Base-by-base conservation (phyloP, 2,888 invertebrate genomes). In the Alviniconcha strummeri region DNA sequence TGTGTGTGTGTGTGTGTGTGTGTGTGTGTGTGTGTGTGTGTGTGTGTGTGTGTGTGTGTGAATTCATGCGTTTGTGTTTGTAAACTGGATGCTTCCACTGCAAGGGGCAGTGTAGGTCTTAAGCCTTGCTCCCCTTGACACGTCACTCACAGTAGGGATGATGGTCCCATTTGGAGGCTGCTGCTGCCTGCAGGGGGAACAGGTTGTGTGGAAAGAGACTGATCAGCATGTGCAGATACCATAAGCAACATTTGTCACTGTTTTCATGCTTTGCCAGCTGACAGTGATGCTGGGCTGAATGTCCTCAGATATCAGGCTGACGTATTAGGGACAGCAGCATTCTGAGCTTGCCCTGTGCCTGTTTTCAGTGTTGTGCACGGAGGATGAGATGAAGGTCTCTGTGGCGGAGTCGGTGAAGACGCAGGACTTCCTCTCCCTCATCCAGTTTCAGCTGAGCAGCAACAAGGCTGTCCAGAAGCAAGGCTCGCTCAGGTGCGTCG, bases 401-500 rank as follows among this genome's bases (percentile, higher is more conserved):
- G 81, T 91, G 15, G 87, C 89, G 8, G 83, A 88, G 57, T 71
- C 86, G 36, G 76, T 92, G n/a, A 89, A 88, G 80, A 83, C 84
- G 4, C 77, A 87, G 13, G 81, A 88, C 57, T 87, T 91, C 75
- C 77, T 85, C 0, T 80, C 88, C 19, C 80, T 91, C 0, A 80
- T 92, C 17, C 87, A 90, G 60, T 89, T 86, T 77, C 91, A 91
- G 83, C 86, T 91, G 84, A 87, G 88, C 72, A 83, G 89, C 81
- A 81, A 75, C 81, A 75, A 75, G 57, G n/a, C n/a, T 3, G 64
- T 81, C 19, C 81, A 57, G 75, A 75, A 54, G 5, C 74, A 74
- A 64, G 64, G 75, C n/a, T 5, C 71, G 56, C 57, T 72, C 57
- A 75, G 52, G 11, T 15, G n/a, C n/a, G 52, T 54, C 56, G 54